These are phyloP conservation scores for Folsomia manolachei DNA, from an alignment of 2,888 invertebrate species.

Conservation along the genomic window DNA sequence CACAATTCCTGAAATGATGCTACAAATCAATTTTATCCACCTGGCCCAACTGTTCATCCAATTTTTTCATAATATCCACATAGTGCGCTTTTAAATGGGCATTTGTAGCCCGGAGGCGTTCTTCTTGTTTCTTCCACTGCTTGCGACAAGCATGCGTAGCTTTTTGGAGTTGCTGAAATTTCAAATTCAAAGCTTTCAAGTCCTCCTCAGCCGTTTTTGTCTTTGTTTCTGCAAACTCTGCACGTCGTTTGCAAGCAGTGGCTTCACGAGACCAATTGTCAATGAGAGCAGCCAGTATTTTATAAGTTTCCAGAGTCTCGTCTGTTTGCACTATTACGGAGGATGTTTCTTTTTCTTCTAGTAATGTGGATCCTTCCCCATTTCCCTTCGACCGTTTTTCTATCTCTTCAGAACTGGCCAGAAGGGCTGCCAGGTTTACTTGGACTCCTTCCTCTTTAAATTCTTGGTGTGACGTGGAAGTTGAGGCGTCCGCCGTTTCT, in stretches of 20 bases:
- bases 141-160: slow-evolving; percentile 33
- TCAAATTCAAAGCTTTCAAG: slow-evolving; percentile 32
- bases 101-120: slow-evolving; percentile 25
- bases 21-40: slow-evolving; percentile 15
- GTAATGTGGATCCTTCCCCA: slow-evolving; percentile 22
- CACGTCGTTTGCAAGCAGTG: slow-evolving; percentile 36
- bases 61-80: slow-evolving; percentile 24
- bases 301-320: slow-evolving; percentile 44
- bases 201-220: slow-evolving; percentile 29
- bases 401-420: slow-evolving; percentile 14
- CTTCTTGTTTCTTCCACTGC: slow-evolving; percentile 40
- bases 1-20: neutral
- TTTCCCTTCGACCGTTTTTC: neutral
- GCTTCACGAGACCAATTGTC: slow-evolving; percentile 28
- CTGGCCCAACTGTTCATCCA: slow-evolving; percentile 27
- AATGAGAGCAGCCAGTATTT: slow-evolving; percentile 30
- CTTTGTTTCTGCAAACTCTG: slow-evolving; percentile 34
- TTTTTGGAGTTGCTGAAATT: slow-evolving; percentile 37
- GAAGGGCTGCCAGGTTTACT: slow-evolving; percentile 22
- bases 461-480: neutral
- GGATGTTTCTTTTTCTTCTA: slow-evolving; percentile 28
- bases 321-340: slow-evolving; percentile 43
- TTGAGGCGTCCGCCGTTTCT: neutral
- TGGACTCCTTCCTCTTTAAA: slow-evolving; percentile 23
- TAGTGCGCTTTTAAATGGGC: slow-evolving; percentile 25